Base-by-base conservation (phyloP, 1,140 invertebrate genomes). In the Linepithema humile region DNA sequence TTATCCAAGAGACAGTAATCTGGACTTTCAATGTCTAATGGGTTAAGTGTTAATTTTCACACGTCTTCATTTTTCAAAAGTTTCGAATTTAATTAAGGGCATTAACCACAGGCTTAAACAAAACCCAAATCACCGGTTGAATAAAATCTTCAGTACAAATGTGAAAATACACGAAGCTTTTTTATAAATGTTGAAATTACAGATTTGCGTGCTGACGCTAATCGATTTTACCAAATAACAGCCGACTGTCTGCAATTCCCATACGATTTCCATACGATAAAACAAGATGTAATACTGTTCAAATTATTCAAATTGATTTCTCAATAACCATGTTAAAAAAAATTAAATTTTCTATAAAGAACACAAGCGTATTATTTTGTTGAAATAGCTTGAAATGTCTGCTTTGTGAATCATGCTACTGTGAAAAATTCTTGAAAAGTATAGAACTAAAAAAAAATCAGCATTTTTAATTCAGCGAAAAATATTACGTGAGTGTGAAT, bases 201-300 rank as follows among this genome's bases (percentile, higher is more conserved):
- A 35, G 5, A 15, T 23, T 35, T 12, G 35, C n/a, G 7, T 12
- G 23, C 26, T 10, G 10, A 59, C 23, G 10, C 2, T 50, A 77
- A 75, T 50, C 40, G 12, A 77, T 77, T 77, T 64, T 77, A 17
- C 20, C 29, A 9, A n/a, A 3, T 73, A 15, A 74, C 72, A 43
- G 20, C 12, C 7, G 29, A 77, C n/a, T 64, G 43, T 35, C 38
- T 48, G 4, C 26, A n/a, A 62, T 29, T 50, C 3, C 15, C 17
- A 2, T 23, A 17, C 20, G 12, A 40, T 60, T 55, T 1, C 2
- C 10, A 48, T 45, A n/a, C n/a, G n/a, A n/a, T 0, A 48, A 73
- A 59, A 64, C 3, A 35, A 38, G 26, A 64, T 40, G 5, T 9
- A 40, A 72, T 6, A 75, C 15, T 45, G 2, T 1, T 59, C 38